Base-by-base conservation (phyloP, 1,140 invertebrate genomes). In the Apis laboriosa region DNA sequence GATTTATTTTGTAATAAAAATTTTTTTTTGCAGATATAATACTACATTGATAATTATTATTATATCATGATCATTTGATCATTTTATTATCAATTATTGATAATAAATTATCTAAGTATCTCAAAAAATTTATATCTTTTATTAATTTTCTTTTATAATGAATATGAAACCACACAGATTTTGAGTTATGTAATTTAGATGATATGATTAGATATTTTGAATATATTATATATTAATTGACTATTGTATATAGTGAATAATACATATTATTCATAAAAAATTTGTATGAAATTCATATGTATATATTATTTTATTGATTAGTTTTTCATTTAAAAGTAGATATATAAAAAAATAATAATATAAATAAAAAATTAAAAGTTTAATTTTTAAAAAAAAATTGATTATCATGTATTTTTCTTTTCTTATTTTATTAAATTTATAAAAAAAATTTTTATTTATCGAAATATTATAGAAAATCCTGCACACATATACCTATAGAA, bases 11-110 rank as follows among this genome's bases (percentile, higher is more conserved):
- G n/a, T 56, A 68, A 24, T 77, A 61, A 53, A 83, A 71, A 49
- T 71, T 43, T 53, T 83, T 83, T 1, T 24, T 51, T 13, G 43
- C n/a, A 63, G 78, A 83, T 53, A 78, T 83, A 83, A 78, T 83
- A 78, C 75, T 83, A 67, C 43, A 71, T 1, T 56, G 12, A 70
- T 63, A 68, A 77, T 66, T 66, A 13, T 34, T 24, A 28, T 77
- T 17, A 24, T 49, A 43, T 43, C 0, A 43, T 43, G 0, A 43
- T 43, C 5, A 43, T 7, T 43, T 43, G 34, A 43, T 43, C 34
- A 7, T 43, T 43, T 43, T 43, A 43, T 43, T 43, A 43, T 43
- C 5, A 64, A 60, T 60, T 78, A 21, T 74, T 28, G 58, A 34
- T 70, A 75, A 76, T 11, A 75, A 58, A 60, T 58, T 66, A 61